Base-by-base conservation (phyloP, 1,140 invertebrate genomes). In the Metopolophium dirhodum region DNA sequence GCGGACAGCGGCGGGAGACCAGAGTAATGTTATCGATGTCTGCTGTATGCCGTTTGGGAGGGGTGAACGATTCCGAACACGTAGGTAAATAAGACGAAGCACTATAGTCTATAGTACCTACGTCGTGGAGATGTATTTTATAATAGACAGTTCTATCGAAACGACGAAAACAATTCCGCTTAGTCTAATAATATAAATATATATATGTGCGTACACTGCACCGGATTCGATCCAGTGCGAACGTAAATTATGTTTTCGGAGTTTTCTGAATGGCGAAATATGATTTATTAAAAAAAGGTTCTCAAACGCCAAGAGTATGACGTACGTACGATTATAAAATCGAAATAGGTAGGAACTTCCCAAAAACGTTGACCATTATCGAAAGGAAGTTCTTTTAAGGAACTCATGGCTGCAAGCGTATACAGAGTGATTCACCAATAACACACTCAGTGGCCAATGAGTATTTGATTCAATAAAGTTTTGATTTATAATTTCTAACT, bases 261-360 rank as follows among this genome's bases (percentile, higher is more conserved):
- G 26, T 61, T 14, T 87, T 87, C 26, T 9, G 11, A 18, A 49
- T 49, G 45, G 45, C 9, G 23, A 87, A 87, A 45, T 30, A 7
- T n/a, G 85, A 49, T 87, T 87, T 87, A 49, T 87, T 47, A 87
- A 87, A 86, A 87, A 87, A 87, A 30, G 45, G 85, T 87, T 49
- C 8, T 14, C 14, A 20, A 87, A 49, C 47, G 20, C 7, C 41
- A 87, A 49, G 18, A 87, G 49, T 86, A 86, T 86, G 0, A 86
- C 30, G 0, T 26, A 85, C 23, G 82, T 41, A 85, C 7, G 26
- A n/a, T 61, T 61, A 30, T 30, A 30, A 30, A 61, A 61, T 61
- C 30, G 51, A 22, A 54, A 7, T 61, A 30, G 30, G 11, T 61
- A 30, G 26, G 8, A 9, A 30, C 30, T 61, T 61, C 11, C 2